phyloP scores from a whole-genome alignment of 2,888 invertebrate genomes.

The Agonopterix heracliana region DNA sequence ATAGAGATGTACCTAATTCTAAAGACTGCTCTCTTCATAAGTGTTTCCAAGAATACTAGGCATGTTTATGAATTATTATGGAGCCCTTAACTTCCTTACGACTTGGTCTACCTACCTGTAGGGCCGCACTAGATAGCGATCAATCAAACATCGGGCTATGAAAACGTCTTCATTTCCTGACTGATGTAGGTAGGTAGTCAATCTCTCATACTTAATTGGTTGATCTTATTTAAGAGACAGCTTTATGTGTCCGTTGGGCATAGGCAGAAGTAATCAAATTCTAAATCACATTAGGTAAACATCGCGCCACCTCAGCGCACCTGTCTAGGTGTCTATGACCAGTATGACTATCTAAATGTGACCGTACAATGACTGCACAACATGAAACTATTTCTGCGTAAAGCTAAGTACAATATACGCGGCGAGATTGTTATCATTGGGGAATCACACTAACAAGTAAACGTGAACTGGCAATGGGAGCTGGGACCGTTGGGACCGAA shows the following conservation, averaged over 20 bases:
- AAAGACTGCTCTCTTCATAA: too few species aligned
- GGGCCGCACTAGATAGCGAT: too few species aligned
- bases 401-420: constrained; percentile 32
- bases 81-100: too few species aligned
- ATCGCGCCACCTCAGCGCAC: background rate
- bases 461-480: constrained; percentile 58
- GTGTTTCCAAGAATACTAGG: too few species aligned
- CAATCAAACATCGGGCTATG: too few species aligned
- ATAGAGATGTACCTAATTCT: too few species aligned
- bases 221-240: too few species aligned
- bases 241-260: background rate
- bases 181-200: too few species aligned
- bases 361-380: constrained; percentile 19
- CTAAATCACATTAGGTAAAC: background rate
- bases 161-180: too few species aligned
- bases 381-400: constrained; percentile 25
- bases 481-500: constrained; percentile 46
- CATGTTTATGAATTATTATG: too few species aligned
- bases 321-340: background rate
- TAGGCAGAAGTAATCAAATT: background rate
- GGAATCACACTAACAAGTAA: constrained; percentile 68
- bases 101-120: too few species aligned
- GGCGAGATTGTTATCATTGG: constrained; percentile 60
- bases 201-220: too few species aligned
- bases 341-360: constrained; percentile 7